Evolutionary conservation across 2,797 vertebrate species (phyloP).

Genomic region (Chromis chromis): DNA sequence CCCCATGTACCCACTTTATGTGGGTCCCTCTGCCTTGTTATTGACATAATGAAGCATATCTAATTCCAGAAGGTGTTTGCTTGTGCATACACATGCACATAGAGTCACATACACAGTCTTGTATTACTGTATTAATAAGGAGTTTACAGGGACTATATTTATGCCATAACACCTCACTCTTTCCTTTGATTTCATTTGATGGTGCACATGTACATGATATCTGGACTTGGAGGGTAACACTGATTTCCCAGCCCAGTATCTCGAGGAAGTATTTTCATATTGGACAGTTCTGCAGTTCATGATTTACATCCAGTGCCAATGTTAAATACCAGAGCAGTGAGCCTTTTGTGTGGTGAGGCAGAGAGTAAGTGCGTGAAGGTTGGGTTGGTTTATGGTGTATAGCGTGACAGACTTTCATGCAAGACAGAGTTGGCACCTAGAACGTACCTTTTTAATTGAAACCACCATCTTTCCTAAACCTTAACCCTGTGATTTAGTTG

Average conservation of each 20-base stretch:
- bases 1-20: conserved; percentile 75
- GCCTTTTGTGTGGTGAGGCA: background rate
- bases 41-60: conserved; percentile 54
- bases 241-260: conserved; percentile 3
- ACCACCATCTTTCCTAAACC: background rate
- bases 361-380: conserved; percentile 4
- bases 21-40: conserved; percentile 71
- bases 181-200: conserved; percentile 48
- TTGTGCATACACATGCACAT: conserved; percentile 39
- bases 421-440: background rate
- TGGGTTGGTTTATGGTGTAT: background rate
- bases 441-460: background rate
- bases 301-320: background rate
- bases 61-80: conserved; percentile 44
- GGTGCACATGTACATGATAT: conserved; percentile 25
- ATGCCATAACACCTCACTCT: conserved; percentile 14
- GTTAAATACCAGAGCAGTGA: conserved; percentile 9
- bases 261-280: background rate
- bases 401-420: background rate
- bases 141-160: conserved; percentile 47
- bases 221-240: background rate
- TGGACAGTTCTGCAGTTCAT: background rate
- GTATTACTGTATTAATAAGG: conserved; percentile 39
- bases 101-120: conserved; percentile 32
- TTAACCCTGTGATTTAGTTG: background rate